Percentiles rank a stretch among this genome's conserved stretches.
These are phyloP conservation scores for Eulacestoma nigropectus DNA, from an alignment of 2,113 vertebrate species.

Conservation along the genomic window DNA sequence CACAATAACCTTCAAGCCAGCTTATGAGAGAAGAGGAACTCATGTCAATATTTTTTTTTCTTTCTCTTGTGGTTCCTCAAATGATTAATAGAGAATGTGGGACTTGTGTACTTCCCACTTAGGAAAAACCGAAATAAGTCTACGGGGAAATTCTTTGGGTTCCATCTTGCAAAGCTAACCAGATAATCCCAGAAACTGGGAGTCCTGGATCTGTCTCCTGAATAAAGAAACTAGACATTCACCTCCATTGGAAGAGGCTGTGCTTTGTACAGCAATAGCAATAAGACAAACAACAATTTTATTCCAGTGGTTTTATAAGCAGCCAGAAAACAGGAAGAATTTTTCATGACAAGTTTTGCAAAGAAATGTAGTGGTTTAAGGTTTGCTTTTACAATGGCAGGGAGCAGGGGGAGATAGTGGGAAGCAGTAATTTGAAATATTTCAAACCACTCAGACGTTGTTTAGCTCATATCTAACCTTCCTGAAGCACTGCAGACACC, in stretches of 20 bases:
- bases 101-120: background rate
- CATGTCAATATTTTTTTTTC: background rate
- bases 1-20: background rate
- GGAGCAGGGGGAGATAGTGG: background rate
- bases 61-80: conserved; percentile 49
- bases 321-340: background rate
- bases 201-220: background rate
- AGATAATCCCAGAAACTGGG: background rate
- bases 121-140: background rate
- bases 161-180: background rate
- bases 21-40: conserved; percentile 8
- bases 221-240: background rate
- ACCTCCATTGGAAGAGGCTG: background rate
- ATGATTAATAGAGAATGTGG: conserved; percentile 30
- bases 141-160: background rate
- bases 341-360: background rate
- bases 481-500: background rate
- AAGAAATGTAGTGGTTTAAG: background rate
- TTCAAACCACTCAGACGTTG: background rate
- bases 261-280: background rate
- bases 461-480: background rate
- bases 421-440: background rate
- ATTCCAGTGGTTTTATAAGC: background rate
- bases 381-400: background rate
- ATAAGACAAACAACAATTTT: background rate